These are phyloP conservation scores for Aphelinus certus DNA, from an alignment of 1,140 invertebrate genomes.

Conservation along the genomic window DNA sequence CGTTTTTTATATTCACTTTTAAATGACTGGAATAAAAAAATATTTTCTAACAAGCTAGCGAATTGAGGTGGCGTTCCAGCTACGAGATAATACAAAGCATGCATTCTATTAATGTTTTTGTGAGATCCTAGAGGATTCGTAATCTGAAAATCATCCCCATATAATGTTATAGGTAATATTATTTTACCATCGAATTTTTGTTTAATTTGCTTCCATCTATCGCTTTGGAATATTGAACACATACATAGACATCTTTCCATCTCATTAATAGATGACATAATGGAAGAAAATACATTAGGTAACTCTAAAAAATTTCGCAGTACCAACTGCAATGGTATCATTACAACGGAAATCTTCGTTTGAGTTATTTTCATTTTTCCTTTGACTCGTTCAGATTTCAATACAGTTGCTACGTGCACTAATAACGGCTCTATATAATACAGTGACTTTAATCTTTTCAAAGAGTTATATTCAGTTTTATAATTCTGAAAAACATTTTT, in stretches of 20 bases:
- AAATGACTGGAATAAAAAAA: slow-evolving; percentile 31
- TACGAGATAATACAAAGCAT: slow-evolving; percentile 26
- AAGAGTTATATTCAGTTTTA: background rate
- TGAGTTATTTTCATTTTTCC: background rate
- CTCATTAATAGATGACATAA: slow-evolving; percentile 9
- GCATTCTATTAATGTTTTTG: slow-evolving; percentile 18
- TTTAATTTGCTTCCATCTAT: slow-evolving; percentile 23
- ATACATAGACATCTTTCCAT: slow-evolving; percentile 5
- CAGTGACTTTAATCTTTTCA: background rate
- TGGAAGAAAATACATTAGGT: background rate
- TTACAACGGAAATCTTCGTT: background rate
- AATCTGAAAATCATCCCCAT: slow-evolving; percentile 28
- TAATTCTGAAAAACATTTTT: slow-evolving; percentile 23
- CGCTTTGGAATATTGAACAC: slow-evolving; percentile 27
- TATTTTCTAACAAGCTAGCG: slow-evolving; percentile 26
- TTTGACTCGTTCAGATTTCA: background rate
- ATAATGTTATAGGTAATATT: slow-evolving; percentile 29
- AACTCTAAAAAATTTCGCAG: background rate
- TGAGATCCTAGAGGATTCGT: slow-evolving; percentile 28
- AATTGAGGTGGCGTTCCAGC: slow-evolving; percentile 29
- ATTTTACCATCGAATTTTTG: slow-evolving; percentile 14
- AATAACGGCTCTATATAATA: background rate
- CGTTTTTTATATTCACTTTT: slow-evolving; percentile 25
- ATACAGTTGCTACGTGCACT: background rate
- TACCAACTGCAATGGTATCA: background rate